A percentile compares a stretch with the other conserved stretches of the same genome.
phyloP scores from a whole-genome alignment of 2,888 invertebrate species.

The Hemaris fuciformis region DNA sequence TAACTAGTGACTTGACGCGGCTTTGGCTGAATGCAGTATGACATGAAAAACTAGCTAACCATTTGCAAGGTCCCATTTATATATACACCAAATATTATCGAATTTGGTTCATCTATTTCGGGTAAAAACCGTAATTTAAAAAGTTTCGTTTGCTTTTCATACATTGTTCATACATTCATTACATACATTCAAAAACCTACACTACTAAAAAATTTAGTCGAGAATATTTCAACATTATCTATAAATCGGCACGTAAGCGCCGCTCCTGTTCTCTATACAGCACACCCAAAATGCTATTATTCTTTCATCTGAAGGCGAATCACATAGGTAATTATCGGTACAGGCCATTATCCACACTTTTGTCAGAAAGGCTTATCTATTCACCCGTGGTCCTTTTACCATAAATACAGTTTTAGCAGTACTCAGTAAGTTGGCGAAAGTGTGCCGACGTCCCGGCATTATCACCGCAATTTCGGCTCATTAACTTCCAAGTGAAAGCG shows the following conservation, averaged over 20 bases:
- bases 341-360: background rate
- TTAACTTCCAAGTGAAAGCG: conserved; percentile 63
- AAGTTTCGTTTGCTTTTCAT: too few species aligned
- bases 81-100: too few species aligned
- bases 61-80: too few species aligned
- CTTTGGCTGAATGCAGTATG: too few species aligned
- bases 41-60: too few species aligned
- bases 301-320: background rate
- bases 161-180: too few species aligned
- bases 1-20: too few species aligned
- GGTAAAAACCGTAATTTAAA: too few species aligned
- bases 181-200: too few species aligned
- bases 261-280: background rate
- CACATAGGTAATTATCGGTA: background rate
- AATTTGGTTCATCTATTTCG: too few species aligned
- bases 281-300: background rate
- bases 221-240: too few species aligned
- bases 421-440: conserved; percentile 11
- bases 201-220: too few species aligned
- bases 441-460: conserved; percentile 31
- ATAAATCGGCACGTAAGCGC: background rate
- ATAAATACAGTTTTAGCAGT: conserved; percentile 6
- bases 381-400: background rate
- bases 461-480: conserved; percentile 64
- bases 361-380: background rate